Conservation (phyloP, 2,797 vertebrate genomes). For the Hemibagrus guttatus region DNA sequence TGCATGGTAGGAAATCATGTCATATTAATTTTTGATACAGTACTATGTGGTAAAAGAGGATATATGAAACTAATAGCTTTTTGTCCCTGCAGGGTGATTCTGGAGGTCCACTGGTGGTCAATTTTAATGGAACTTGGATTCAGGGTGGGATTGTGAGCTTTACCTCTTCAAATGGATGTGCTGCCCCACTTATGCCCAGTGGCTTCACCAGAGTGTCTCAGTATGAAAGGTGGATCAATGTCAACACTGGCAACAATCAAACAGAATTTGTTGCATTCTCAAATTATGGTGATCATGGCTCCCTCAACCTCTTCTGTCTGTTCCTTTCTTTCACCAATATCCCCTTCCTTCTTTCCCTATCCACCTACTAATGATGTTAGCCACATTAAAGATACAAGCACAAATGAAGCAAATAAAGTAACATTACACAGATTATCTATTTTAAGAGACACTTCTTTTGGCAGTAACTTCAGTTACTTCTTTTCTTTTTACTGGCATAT, state of each 20-base stretch:
- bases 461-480: too few species aligned
- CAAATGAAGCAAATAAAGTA: too few species aligned
- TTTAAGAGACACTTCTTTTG: too few species aligned
- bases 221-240: slow-evolving; percentile 46
- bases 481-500: too few species aligned
- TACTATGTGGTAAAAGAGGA: background rate
- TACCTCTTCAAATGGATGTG: too few species aligned
- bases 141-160: slow-evolving; percentile 53
- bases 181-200: slow-evolving; percentile 15
- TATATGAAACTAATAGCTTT: background rate
- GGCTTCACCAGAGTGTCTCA: slow-evolving; percentile 45
- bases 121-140: slow-evolving; percentile 34
- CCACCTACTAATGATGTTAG: too few species aligned
- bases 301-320: too few species aligned
- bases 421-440: too few species aligned
- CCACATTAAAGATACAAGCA: too few species aligned
- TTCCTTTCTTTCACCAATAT: too few species aligned
- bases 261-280: slow-evolving; percentile 16
- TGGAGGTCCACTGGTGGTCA: slow-evolving; percentile 57
- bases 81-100: slow-evolving; percentile 41
- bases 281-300: too few species aligned
- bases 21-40: background rate
- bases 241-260: background rate
- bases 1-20: slow-evolving; percentile 51
- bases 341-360: too few species aligned